phyloP scores from a whole-genome alignment of 2,113 vertebrate species.

The Halcyon senegalensis region DNA sequence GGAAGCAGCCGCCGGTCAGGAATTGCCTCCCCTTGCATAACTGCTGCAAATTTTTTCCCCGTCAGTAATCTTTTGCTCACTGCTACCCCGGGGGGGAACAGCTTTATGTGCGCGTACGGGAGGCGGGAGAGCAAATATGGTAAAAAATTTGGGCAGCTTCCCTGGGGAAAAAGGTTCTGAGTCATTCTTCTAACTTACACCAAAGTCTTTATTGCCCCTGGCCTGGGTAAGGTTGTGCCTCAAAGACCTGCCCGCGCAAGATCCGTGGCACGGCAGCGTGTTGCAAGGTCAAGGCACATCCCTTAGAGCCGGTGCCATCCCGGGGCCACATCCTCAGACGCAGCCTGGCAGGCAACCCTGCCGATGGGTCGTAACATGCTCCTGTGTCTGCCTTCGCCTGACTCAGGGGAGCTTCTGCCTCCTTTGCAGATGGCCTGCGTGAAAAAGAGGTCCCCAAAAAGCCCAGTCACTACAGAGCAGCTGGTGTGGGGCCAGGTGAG shows the following conservation, averaged over 20 bases:
- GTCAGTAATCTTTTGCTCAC: constrained; percentile 5
- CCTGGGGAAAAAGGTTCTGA: neutral
- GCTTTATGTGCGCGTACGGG: neutral
- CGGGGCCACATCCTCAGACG: rapidly evolving
- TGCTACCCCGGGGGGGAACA: neutral
- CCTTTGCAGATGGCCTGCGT: neutral
- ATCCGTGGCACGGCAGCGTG: neutral
- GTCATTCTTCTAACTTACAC: neutral
- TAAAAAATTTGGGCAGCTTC: constrained; percentile 46
- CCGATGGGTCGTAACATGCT: rapidly evolving
- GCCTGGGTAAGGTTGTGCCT: neutral
- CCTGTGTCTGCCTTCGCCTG: rapidly evolving
- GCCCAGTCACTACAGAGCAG: neutral
- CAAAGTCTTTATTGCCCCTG: neutral
- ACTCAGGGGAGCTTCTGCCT: neutral
- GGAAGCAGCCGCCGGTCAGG: neutral
- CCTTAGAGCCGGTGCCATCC: rapidly evolving
- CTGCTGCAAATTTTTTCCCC: constrained; percentile 13
- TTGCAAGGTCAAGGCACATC: neutral
- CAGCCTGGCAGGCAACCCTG: neutral
- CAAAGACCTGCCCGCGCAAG: rapidly evolving
- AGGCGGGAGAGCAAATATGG: constrained; percentile 45
- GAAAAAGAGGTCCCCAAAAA: neutral
- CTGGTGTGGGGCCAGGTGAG: neutral
- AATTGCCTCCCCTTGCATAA: constrained; percentile 8